Evolutionary conservation across 1,140 invertebrate species (phyloP), one percentile per base, ranked within the genome.

Genomic region (Frieseomelitta varia): DNA sequence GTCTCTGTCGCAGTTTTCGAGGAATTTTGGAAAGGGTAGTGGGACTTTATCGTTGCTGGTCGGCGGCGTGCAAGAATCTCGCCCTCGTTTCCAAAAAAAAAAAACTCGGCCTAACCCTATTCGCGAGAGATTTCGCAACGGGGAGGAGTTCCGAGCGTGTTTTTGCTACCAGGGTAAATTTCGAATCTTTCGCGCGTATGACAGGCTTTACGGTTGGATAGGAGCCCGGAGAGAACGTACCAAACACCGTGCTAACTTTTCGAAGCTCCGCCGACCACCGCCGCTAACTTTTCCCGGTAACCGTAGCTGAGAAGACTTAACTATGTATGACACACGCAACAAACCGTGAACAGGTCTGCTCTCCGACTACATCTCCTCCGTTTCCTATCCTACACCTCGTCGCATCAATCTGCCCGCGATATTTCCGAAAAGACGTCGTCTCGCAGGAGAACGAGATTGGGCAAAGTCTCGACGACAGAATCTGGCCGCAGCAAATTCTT

Each of bases 161-260:
- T 82, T 76, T 68, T 76, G 19, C 30, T 27, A 17, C 14, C 24
- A 21, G 17, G 12, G 30, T 68, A 34, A 58, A 82, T 77, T 76
- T 82, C 47, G 24, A 82, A 68, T 77, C 61, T 81, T 67, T 30
- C 39, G 27, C 79, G 56, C 39, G 79, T 30, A 30, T n/a, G 69
- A 27, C 51, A 67, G 30, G 61, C 51, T 75, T 65, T 67, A 67
- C 39, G 58, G 15, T 10, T 27, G 58, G 34, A 34, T 61, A 58
- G 30, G 4, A 30, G 8, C 30, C 30, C 4, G n/a, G 55, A 51
- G 55, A 47, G 55, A 47, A 78, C 61, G 39, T 39, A 24, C 12
- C 58, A 65, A 80, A 73, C 51, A 47, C 51, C 2, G 51, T 34
- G 17, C 67, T 68, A 80, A 85, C 83, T 80, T 85, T 80, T 81